Evolutionary conservation across 1,140 invertebrate species (phyloP).

Genomic region (Zaprionus taronus): DNA sequence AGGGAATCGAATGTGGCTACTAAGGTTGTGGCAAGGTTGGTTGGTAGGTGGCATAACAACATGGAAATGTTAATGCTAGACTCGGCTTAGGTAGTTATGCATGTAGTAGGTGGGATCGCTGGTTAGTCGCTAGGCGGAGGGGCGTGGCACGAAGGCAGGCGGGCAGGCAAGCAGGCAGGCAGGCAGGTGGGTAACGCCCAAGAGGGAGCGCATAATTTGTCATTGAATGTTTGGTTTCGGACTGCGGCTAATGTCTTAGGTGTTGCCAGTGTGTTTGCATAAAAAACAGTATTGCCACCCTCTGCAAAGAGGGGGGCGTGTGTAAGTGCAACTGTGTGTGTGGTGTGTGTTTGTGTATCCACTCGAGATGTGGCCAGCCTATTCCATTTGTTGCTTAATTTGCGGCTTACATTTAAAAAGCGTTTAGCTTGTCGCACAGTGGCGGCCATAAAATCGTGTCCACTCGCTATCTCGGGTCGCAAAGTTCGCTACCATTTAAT

Average conservation of each 20-base stretch:
- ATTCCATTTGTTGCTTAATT: constrained; percentile 67
- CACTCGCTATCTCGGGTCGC: constrained; percentile 65
- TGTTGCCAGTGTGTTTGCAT: constrained; percentile 61
- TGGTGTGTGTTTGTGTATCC: constrained; percentile 40
- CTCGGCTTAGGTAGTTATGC: constrained; percentile 43
- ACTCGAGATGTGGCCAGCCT: constrained; percentile 55
- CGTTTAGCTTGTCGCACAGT: constrained; percentile 66
- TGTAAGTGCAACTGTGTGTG: constrained; percentile 28
- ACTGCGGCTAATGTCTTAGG: constrained; percentile 63
- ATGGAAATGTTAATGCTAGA: constrained; percentile 39
- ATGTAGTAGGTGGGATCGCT: constrained; percentile 47
- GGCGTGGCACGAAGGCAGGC: constrained; percentile 36
- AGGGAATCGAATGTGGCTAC: constrained; percentile 35
- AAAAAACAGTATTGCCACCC: constrained; percentile 43
- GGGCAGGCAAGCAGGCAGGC: constrained; percentile 1
- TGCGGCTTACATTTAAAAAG: constrained; percentile 69
- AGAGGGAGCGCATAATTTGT: constrained; percentile 73
- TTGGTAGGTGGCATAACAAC: constrained; percentile 71
- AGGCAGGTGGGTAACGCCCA: constrained; percentile 61
- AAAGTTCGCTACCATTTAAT: constrained; percentile 69
- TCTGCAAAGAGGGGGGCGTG: constrained; percentile 19
- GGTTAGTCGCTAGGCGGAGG: constrained; percentile 37
- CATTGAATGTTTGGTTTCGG: constrained; percentile 77
- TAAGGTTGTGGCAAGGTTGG: neutral
- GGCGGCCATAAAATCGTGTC: constrained; percentile 32